Evolutionary conservation across 2,113 vertebrate genomes (phyloP), one percentile per base, ranked within the genome.

Genomic region (Chaetodon trifascialis): DNA sequence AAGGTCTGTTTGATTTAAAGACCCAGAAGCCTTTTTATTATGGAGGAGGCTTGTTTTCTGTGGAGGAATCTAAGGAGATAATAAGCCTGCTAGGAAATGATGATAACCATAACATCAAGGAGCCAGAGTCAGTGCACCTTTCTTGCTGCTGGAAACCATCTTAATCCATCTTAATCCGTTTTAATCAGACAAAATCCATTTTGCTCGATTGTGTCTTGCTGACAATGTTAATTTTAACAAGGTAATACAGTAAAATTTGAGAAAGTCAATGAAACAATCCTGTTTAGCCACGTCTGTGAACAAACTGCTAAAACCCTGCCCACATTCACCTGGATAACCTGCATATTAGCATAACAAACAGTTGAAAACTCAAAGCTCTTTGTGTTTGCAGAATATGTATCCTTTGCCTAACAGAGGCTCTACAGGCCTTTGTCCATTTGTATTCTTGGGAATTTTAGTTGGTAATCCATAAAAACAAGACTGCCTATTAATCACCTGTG

Each of bases 381-480:
- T 56, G 23, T 56, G 15, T 84, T 56, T 34, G 34, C 36, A 75
- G 21, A 55, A 58, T 56, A 34, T 23, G 1, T 38, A 44, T 73
- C n/a, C 30, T 2, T 52, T 44, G 4, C 21, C 59, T 44, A 23
- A 72, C 54, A 65, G n/a, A 44, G 21, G 14, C 30, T 66, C 19
- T 30, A 52, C 66, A 47, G 30, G 77, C 47, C 15, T 54, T 5
- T 36, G 30, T 63, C 54, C 30, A 55, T 88, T 79, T 79, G 17
- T 74, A 55, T 78, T 55, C 62, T 62, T 80, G 36, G 30, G 58
- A 47, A 70, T 62, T 82, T 36, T 12, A 66, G n/a, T 63, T 40
- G 11, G 21, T 49, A 63, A 63, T 65, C 66, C 25, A 59, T 46
- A 59, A 15, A 72, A 49, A 73, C 16, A 47, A 21, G 56, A 67